phyloP scores from a whole-genome alignment of 2,888 invertebrate species.

The Athetis lepigone region DNA sequence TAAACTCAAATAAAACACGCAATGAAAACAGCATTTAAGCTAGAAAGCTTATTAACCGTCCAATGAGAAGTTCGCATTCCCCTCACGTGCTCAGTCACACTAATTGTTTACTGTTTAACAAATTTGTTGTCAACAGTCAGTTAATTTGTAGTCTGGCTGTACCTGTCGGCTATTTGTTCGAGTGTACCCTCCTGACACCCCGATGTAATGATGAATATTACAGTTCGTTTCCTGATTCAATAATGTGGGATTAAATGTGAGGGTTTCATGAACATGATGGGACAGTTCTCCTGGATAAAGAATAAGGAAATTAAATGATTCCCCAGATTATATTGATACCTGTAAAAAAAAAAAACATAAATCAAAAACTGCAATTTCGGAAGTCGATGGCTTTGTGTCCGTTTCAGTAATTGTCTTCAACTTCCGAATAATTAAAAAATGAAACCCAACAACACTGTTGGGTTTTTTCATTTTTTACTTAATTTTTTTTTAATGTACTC shows the following conservation, averaged over 20 bases:
- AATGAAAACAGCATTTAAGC: neutral
- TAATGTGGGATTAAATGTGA: neutral
- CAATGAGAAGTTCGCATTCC: conserved; percentile 25
- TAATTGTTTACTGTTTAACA: conserved; percentile 46
- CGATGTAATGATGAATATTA: neutral
- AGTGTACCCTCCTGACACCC: conserved; percentile 9
- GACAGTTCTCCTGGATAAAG: too few relatives aligned
- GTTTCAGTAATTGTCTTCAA: too few relatives aligned
- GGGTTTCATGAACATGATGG: too few relatives aligned
- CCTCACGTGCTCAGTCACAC: conserved; percentile 41
- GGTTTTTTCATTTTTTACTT: too few relatives aligned
- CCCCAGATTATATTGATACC: too few relatives aligned
- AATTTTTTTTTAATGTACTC: too few relatives aligned
- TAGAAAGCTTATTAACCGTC: conserved; percentile 27
- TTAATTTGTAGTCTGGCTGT: conserved; percentile 41
- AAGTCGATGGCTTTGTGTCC: too few relatives aligned
- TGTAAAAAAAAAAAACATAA: too few relatives aligned
- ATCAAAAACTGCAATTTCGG: too few relatives aligned
- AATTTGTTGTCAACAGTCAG: conserved; percentile 52
- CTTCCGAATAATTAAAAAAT: too few relatives aligned
- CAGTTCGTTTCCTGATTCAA: neutral
- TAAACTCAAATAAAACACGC: neutral
- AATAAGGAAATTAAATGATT: too few relatives aligned
- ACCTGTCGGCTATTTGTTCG: neutral
- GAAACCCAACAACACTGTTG: too few relatives aligned